Evolutionary conservation across 2,797 vertebrate species (phyloP).

Genomic region (Vespertilio murinus): DNA sequence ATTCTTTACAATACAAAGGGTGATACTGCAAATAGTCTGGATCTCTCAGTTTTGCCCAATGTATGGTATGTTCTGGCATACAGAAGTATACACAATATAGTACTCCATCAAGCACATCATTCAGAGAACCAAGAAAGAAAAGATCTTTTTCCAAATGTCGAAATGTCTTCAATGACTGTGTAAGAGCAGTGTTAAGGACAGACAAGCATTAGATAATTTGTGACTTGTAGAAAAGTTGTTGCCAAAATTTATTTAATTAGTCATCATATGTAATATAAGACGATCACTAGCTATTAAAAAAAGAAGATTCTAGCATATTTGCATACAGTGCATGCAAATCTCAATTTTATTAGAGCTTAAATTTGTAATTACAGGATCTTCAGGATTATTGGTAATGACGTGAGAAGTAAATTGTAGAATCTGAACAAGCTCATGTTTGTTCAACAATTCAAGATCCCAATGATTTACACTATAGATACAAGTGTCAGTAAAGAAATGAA

Average conservation of each 20-base stretch:
- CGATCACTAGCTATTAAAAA: not conserved
- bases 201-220: not conserved
- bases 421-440: not conserved
- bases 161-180: not conserved
- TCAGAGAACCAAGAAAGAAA: conserved; percentile 17
- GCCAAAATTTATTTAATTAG: not conserved
- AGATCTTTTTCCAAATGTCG: not conserved
- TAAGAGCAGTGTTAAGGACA: not conserved
- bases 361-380: not conserved
- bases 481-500: not conserved
- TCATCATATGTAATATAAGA: not conserved
- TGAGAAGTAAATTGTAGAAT: not conserved
- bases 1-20: not conserved
- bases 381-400: not conserved
- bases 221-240: not conserved
- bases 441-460: not conserved
- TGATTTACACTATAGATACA: not conserved
- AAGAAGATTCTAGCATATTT: not conserved
- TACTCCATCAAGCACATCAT: not conserved
- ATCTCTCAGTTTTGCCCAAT: conserved; percentile 5
- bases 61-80: not conserved
- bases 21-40: not conserved
- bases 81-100: not conserved
- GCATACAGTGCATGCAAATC: not conserved
- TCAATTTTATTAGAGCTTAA: conserved; percentile 23